phyloP scores from a whole-genome alignment of 2,888 invertebrate genomes.

The Dryomyza anilis region DNA sequence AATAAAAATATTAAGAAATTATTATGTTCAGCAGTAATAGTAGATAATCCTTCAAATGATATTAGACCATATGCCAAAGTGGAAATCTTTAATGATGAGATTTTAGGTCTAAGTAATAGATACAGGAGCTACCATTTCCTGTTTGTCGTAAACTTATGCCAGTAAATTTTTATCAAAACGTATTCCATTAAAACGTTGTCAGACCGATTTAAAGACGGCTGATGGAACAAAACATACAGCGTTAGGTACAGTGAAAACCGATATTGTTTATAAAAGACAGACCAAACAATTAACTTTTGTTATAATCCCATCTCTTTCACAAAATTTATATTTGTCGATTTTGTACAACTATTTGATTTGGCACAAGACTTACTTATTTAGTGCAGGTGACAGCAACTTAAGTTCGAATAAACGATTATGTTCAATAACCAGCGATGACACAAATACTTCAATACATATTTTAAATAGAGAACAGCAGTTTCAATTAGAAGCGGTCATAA shows the following conservation, averaged over 20 bases:
- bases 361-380: background rate
- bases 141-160: background rate
- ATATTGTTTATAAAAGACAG: background rate
- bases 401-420: background rate
- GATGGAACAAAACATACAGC: background rate
- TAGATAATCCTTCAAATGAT: background rate
- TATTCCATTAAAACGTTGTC: background rate
- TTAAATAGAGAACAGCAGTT: slow-evolving; percentile 8
- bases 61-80: background rate
- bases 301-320: slow-evolving; percentile 5
- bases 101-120: background rate
- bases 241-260: background rate
- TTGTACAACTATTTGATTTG: slow-evolving; percentile 1
- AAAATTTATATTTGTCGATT: slow-evolving; percentile 7
- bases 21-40: background rate
- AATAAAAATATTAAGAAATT: background rate
- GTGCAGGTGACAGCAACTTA: too few species aligned
- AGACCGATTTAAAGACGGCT: background rate
- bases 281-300: background rate
- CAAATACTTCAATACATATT: background rate
- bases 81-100: background rate
- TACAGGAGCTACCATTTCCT: background rate
- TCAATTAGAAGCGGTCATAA: background rate
- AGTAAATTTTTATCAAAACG: background rate
- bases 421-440: background rate